phyloP scores from a whole-genome alignment of 1,140 invertebrate genomes.

The Coptotermes formosanus region DNA sequence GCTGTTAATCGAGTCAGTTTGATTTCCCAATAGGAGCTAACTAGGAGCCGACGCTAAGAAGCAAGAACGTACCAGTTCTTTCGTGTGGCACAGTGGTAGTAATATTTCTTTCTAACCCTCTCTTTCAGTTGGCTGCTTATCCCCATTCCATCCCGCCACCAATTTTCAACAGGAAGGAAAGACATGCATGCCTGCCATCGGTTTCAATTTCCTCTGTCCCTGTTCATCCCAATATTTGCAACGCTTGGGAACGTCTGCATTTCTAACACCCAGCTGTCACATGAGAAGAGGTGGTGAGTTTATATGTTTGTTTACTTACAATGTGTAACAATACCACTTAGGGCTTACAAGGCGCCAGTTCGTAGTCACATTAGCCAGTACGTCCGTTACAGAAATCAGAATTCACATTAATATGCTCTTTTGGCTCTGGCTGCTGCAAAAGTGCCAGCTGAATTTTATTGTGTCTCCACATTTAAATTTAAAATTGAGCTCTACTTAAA shows the following conservation, averaged over 20 bases:
- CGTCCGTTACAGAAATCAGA: too few species aligned
- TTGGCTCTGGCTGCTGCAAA: too few species aligned
- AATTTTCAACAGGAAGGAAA: conserved; percentile 9
- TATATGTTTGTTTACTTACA: background rate
- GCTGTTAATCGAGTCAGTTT: background rate
- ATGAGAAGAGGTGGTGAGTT: background rate
- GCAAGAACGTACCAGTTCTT: background rate
- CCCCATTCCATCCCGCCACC: background rate
- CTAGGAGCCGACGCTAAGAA: background rate
- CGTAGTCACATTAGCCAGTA: background rate
- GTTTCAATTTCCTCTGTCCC: background rate
- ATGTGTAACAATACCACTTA: background rate
- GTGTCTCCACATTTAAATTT: too few species aligned
- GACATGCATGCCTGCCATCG: background rate
- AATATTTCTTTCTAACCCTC: conserved; percentile 14
- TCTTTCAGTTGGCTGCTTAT: background rate
- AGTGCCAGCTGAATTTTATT: too few species aligned
- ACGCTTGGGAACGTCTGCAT: background rate
- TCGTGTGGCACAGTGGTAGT: background rate
- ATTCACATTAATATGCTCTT: too few species aligned
- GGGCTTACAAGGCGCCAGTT: background rate
- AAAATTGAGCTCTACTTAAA: too few species aligned
- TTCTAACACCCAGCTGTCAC: background rate
- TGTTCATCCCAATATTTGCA: background rate
- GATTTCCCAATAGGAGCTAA: conserved; percentile 12